phyloP scores from a whole-genome alignment of 1,140 invertebrate genomes.

The Aphis craccivora region DNA sequence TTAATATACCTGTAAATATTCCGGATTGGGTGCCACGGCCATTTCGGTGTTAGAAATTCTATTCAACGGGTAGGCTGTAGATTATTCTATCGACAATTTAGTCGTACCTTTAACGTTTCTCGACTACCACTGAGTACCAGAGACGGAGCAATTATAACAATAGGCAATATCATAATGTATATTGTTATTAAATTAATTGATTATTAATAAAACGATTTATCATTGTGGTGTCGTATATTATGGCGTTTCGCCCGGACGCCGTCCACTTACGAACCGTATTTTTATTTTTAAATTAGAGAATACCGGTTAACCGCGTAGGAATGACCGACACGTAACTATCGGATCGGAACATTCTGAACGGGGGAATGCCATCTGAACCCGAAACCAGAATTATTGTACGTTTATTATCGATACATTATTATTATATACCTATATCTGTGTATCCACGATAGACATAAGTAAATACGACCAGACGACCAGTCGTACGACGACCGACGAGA shows the following conservation, averaged over 20 bases:
- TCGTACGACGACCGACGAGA: neutral
- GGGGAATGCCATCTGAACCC: neutral
- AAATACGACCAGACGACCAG: neutral
- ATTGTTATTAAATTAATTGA: neutral
- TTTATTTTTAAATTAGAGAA: neutral
- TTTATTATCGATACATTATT: neutral
- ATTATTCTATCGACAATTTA: neutral
- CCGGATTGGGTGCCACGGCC: conserved; percentile 26
- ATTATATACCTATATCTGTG: too few relatives aligned
- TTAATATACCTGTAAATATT: conserved; percentile 49
- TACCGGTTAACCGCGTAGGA: neutral
- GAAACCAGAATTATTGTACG: neutral
- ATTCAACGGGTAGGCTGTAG: too few relatives aligned
- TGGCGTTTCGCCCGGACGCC: neutral
- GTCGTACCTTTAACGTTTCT: neutral
- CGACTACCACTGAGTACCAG: neutral
- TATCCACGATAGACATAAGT: neutral
- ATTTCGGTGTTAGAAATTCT: neutral
- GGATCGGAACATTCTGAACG: neutral
- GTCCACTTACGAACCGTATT: neutral
- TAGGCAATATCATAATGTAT: neutral
- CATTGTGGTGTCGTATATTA: neutral
- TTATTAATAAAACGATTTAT: neutral
- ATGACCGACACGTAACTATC: neutral
- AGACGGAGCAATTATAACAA: neutral